phyloP scores from a whole-genome alignment of 2,888 invertebrate species.

The Synanthedon formicaeformis region DNA sequence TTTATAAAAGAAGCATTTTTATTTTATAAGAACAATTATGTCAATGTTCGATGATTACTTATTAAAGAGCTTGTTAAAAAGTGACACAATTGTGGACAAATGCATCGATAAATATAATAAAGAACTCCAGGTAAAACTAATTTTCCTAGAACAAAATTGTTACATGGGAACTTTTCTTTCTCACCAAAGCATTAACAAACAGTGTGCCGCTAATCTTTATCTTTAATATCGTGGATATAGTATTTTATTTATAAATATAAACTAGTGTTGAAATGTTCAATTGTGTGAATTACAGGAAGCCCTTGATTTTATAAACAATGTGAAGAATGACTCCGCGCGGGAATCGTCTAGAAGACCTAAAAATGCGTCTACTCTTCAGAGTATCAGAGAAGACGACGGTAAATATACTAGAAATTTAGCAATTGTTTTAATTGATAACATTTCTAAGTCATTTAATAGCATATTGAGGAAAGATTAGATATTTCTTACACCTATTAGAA shows the following conservation, averaged over 20 bases:
- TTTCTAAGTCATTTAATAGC: no score
- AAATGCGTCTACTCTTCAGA: conserved; percentile 37
- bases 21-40: conserved; percentile 31
- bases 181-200: no score
- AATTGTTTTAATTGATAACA: no score
- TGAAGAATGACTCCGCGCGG: conserved; percentile 46
- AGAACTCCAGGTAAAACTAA: conserved; percentile 43
- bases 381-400: conserved; percentile 56
- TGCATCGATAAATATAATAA: conserved; percentile 35
- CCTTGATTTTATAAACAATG: conserved; percentile 38
- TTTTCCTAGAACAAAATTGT: conserved; percentile 3
- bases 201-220: neutral
- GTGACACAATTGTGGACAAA: conserved; percentile 35
- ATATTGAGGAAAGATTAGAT: no score
- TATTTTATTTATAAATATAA: conserved; percentile 7
- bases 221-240: neutral
- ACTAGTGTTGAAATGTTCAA: neutral
- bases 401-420: conserved; percentile 5
- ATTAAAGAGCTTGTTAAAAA: conserved; percentile 19
- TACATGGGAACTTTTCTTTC: neutral
- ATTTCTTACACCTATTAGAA: no score
- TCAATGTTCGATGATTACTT: conserved; percentile 53
- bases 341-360: conserved; percentile 38
- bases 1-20: conserved; percentile 33
- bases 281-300: conserved; percentile 32